Percentiles rank a stretch among this genome's conserved stretches.
phyloP scores from a whole-genome alignment of 2,113 vertebrate species.

The Ophthalmolycus amberensis region DNA sequence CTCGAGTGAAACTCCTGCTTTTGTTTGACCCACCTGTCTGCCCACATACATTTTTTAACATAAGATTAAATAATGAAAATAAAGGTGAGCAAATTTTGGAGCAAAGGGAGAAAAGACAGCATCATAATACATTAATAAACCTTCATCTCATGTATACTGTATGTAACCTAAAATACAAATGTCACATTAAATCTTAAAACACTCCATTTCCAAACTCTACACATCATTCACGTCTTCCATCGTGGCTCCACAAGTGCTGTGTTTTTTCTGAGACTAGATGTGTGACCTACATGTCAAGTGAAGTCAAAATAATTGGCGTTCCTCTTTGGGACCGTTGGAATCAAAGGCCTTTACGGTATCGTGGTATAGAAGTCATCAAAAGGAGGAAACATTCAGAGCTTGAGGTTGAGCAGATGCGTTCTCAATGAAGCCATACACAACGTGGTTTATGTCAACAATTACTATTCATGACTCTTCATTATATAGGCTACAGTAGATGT shows the following conservation, averaged over 20 bases:
- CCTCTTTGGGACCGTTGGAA: constrained; percentile 13
- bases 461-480: constrained; percentile 29
- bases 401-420: background rate
- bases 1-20: no score
- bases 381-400: background rate
- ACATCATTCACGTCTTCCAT: background rate
- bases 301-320: constrained; percentile 54
- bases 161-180: background rate
- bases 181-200: background rate
- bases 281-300: constrained; percentile 57
- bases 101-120: no score
- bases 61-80: background rate
- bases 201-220: background rate
- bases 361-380: background rate
- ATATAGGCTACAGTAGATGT: background rate
- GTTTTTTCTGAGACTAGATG: background rate
- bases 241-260: background rate
- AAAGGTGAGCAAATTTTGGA: no score
- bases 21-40: no score
- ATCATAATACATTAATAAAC: constrained; percentile 2
- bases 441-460: constrained; percentile 15
- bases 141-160: no score
- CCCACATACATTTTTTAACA: background rate
- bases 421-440: background rate
- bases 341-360: constrained; percentile 15